phyloP scores from a whole-genome alignment of 2,113 vertebrate genomes.

The Syngnathus scovelli region DNA sequence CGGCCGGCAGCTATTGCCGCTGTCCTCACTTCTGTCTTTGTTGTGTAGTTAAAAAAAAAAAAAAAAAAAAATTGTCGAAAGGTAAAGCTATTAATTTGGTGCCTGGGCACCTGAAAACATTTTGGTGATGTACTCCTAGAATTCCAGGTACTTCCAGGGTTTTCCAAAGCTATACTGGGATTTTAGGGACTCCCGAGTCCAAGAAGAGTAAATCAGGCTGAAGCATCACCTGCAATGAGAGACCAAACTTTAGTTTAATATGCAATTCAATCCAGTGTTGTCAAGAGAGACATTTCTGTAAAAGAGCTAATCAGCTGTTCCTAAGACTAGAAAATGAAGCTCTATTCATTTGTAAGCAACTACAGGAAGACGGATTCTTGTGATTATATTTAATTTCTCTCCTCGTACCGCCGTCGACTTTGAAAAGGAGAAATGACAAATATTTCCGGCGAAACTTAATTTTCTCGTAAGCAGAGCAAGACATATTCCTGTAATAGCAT shows the following conservation, averaged over 20 bases:
- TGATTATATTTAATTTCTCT: conserved; percentile 69
- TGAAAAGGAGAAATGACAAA: conserved; percentile 65
- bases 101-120: conserved; percentile 65
- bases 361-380: conserved; percentile 62
- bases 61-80: conserved; percentile 34
- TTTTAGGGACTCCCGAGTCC: conserved; percentile 64
- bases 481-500: conserved; percentile 74
- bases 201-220: conserved; percentile 44
- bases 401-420: conserved; percentile 61
- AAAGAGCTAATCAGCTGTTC: conserved; percentile 70
- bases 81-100: conserved; percentile 68
- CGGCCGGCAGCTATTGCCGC: conserved; percentile 57
- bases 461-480: conserved; percentile 75
- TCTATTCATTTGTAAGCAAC: conserved; percentile 69
- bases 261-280: conserved; percentile 3
- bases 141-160: conserved; percentile 74
- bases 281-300: conserved; percentile 26
- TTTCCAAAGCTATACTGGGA: conserved; percentile 69
- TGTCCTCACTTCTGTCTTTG: conserved; percentile 58
- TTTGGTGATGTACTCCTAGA: conserved; percentile 70
- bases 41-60: conserved; percentile 32
- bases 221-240: conserved; percentile 61
- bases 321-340: conserved; percentile 68
- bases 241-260: conserved; percentile 25
- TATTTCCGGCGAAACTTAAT: conserved; percentile 74